Evolutionary conservation across 2,113 vertebrate genomes (phyloP).

Genomic region (Corvus cornix): DNA sequence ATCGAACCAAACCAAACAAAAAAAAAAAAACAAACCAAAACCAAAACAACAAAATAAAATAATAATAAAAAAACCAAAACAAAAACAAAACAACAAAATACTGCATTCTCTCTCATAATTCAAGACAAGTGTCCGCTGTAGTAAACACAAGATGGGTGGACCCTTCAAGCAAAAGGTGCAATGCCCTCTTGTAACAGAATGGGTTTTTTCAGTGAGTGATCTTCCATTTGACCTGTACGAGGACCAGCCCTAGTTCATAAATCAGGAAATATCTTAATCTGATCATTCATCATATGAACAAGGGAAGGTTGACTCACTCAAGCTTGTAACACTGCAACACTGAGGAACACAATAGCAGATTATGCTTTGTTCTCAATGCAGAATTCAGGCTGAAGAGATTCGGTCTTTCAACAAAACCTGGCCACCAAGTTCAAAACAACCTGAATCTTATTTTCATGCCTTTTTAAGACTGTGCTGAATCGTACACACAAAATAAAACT

Average conservation of each 20-base stretch:
- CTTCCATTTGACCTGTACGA: neutral
- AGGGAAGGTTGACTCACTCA: neutral
- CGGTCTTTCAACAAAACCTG: neutral
- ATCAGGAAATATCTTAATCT: neutral
- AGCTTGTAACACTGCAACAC: neutral
- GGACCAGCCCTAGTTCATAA: neutral
- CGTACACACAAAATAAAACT: neutral
- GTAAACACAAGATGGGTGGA: neutral
- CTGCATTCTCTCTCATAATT: neutral
- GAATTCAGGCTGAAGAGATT: neutral
- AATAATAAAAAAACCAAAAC: neutral
- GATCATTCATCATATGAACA: neutral
- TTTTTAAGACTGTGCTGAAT: neutral
- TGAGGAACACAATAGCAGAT: neutral
- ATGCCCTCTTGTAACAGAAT: neutral
- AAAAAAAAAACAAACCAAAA: neutral
- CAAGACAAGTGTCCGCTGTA: neutral
- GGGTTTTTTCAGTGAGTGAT: neutral
- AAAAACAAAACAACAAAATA: neutral
- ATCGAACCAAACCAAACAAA: neutral
- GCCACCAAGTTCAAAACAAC: neutral
- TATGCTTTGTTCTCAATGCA: neutral
- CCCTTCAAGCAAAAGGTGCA: neutral
- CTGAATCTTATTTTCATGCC: neutral
- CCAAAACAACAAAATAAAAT: neutral